Percentiles rank a stretch among this genome's conserved stretches.
These are phyloP conservation scores for Nephotettix cincticeps DNA, from an alignment of 1,140 invertebrate species.

Conservation along the genomic window DNA sequence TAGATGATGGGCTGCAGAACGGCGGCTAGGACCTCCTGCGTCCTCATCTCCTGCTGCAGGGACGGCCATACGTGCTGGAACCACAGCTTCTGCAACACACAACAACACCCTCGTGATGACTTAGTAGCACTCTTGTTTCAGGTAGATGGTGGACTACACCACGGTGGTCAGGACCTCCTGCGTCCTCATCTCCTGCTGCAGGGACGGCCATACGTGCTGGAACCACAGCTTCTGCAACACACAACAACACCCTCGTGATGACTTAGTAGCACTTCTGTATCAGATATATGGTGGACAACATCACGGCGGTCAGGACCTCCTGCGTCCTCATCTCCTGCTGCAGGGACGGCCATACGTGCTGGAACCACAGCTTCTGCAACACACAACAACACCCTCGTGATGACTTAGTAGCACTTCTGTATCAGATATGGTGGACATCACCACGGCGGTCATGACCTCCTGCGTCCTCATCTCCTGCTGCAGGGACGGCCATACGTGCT, in stretches of 20 bases:
- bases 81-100: conserved; percentile 85
- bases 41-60: conserved; percentile 80
- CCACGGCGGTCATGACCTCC: conserved; percentile 83
- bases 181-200: conserved; percentile 81
- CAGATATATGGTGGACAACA: too few relatives aligned
- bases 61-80: conserved; percentile 93
- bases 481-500: conserved; percentile 89
- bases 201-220: conserved; percentile 88
- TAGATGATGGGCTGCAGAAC: conserved; percentile 86
- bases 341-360: conserved; percentile 89
- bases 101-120: too few relatives aligned
- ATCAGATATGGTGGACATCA: too few relatives aligned
- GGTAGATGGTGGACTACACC: conserved; percentile 81
- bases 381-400: too few relatives aligned
- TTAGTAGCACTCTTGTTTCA: conserved; percentile 85
- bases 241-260: too few relatives aligned
- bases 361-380: conserved; percentile 92
- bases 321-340: conserved; percentile 80
- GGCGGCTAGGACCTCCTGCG: conserved; percentile 81
- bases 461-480: conserved; percentile 80
- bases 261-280: too few relatives aligned
- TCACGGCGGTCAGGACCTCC: conserved; percentile 83
- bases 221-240: conserved; percentile 90
- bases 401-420: too few relatives aligned
- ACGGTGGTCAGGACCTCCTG: conserved; percentile 86